Evolutionary conservation across 2,797 vertebrate species (phyloP), one percentile per base, ranked within the genome.

Genomic region (Strix occidentalis): DNA sequence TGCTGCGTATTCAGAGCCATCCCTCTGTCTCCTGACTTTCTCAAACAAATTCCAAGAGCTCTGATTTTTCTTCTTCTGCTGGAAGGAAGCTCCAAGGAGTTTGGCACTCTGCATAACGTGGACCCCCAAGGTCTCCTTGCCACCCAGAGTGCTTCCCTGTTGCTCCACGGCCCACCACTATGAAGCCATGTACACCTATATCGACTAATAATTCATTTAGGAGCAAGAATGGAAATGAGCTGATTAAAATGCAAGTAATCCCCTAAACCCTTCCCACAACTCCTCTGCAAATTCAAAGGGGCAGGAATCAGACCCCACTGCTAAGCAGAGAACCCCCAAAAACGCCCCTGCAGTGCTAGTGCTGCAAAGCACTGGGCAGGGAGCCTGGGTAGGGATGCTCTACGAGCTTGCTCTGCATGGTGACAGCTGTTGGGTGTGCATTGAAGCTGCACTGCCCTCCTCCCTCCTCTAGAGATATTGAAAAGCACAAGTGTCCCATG

Each of bases 101-200:
- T 0, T 69, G 37, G 45, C 28, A 29, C 10, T 78, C 23, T 72
- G 54, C 18, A 8, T 29, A 60, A 75, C 11, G 21, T 0, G 16
- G 57, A 82, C 8, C 12, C 23, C 20, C 24, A 11, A 2, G 8
- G 21, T 77, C 45, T 78, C 29, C 50, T 39, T 50, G 43, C 11
- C 24, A 17, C n/a, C 31, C 4, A 2, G 18, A 68, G 28, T 15
- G 23, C 13, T 54, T 64, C 58, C n/a, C 7, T 60, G 53, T 43
- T 0, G 2, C 77, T 72, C 28, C 33, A 21, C 1, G 1, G 29
- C 26, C 26, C 35, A 61, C 6, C 23, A 7, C 48, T 24, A 58
- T 1, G 18, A 70, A 90, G 72, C 24, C n/a, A 37, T 14, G 16
- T 43, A 48, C 19, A 23, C 20, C 43, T 68, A 4, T 4, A n/a